phyloP scores from a whole-genome alignment of 2,797 vertebrate species.

The Pangasius krempfi region DNA sequence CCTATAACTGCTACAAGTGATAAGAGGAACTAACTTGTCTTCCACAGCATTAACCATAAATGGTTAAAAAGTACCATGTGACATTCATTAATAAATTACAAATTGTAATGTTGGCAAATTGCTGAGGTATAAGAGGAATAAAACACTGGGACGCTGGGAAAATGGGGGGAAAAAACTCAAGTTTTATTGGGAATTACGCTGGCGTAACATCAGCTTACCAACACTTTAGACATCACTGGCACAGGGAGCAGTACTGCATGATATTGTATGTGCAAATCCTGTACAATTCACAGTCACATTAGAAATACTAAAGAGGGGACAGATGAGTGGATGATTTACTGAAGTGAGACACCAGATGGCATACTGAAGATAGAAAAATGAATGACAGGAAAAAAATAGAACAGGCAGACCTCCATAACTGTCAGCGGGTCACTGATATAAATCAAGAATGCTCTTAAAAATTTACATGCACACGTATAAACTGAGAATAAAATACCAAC shows the following conservation, averaged over 20 bases:
- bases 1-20: not conserved
- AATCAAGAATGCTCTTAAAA: not conserved
- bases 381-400: not conserved
- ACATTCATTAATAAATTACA: not conserved
- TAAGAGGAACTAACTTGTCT: not conserved
- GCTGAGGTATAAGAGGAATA: not conserved
- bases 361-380: not conserved
- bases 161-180: not conserved
- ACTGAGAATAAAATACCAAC: not conserved
- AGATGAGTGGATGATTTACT: not conserved
- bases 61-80: not conserved
- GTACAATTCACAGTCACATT: not conserved
- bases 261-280: not conserved
- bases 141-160: not conserved
- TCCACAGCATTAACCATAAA: not conserved
- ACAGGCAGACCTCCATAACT: not conserved
- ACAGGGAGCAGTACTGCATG: not conserved
- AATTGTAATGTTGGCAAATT: not conserved
- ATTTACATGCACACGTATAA: not conserved
- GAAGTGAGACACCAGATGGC: slow-evolving; percentile 11
- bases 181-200: not conserved
- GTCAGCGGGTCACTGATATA: not conserved
- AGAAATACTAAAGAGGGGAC: not conserved
- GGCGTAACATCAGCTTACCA: not conserved
- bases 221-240: not conserved